These are phyloP conservation scores for Gastracanthus pulcherrimus DNA, from an alignment of 2,888 invertebrate species.

Conservation along the genomic window DNA sequence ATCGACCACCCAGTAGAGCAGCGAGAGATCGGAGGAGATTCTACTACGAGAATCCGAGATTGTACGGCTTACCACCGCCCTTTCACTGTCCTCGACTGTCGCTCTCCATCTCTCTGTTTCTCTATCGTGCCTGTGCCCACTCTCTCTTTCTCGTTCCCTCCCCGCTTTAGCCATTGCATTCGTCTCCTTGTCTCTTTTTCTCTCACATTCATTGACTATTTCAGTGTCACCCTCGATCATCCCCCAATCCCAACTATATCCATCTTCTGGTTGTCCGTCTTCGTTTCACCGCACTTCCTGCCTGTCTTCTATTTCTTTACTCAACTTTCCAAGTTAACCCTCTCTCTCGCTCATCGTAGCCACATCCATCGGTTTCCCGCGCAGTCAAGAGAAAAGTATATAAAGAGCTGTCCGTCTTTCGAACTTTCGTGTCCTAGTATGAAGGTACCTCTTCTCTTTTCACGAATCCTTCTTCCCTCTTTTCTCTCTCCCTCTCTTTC, in stretches of 20 bases:
- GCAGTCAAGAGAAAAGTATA: slow-evolving; percentile 26
- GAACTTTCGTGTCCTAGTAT: slow-evolving; percentile 24
- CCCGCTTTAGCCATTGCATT: too few relatives aligned
- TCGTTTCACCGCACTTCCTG: not conserved
- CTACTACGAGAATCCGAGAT: slow-evolving; percentile 50
- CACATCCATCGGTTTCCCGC: slow-evolving; percentile 16
- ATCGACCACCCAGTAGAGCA: slow-evolving; percentile 37
- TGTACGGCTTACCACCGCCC: slow-evolving; percentile 52
- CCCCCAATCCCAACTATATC: too few relatives aligned
- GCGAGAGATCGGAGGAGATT: slow-evolving; percentile 52
- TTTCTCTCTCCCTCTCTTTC: slow-evolving; percentile 21
- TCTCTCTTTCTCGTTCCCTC: not conserved
- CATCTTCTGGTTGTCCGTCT: too few relatives aligned
- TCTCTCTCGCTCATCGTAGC: not conserved
- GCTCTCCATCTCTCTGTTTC: not conserved
- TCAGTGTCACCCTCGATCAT: not conserved
- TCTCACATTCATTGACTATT: slow-evolving; percentile 5
- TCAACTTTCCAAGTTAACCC: not conserved
- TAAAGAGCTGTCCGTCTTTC: slow-evolving; percentile 39
- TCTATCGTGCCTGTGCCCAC: not conserved
- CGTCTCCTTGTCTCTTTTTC: slow-evolving; percentile 1
- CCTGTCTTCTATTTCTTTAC: not conserved
- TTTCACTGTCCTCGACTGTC: slow-evolving; percentile 35
- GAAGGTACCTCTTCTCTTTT: slow-evolving; percentile 13
- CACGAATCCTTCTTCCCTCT: not conserved